phyloP scores from a whole-genome alignment of 2,888 invertebrate species.

The Megaustenia siamemsis region DNA sequence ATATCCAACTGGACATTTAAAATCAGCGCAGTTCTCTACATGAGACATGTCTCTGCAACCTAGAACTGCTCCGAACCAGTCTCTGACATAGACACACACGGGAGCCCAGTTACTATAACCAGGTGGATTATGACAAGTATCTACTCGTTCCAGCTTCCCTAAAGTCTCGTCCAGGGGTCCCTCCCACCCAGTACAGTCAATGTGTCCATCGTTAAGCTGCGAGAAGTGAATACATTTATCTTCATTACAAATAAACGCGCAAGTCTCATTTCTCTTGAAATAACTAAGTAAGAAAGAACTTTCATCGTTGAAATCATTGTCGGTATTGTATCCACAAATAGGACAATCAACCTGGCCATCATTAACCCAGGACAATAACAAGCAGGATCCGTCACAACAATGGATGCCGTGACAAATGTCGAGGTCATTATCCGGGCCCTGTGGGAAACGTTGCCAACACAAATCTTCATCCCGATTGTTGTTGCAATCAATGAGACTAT shows the following conservation, averaged over 20 bases:
- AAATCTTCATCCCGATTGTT: constrained; percentile 14
- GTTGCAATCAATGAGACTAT: background rate
- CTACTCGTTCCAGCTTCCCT: background rate
- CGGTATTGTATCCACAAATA: background rate
- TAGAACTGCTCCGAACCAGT: background rate
- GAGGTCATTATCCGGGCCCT: background rate
- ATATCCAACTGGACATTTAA: constrained; percentile 3
- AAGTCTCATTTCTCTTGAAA: background rate
- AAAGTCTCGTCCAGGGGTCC: constrained; percentile 30
- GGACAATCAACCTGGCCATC: constrained; percentile 23
- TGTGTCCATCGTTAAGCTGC: constrained; percentile 4
- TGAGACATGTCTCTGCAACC: constrained; percentile 26
- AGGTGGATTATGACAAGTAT: no score
- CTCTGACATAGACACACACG: constrained; percentile 25
- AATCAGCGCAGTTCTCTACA: constrained; percentile 11
- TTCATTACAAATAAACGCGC: constrained; percentile 19
- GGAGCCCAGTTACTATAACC: constrained; percentile 15
- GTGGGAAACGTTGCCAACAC: background rate
- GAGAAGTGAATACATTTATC: background rate
- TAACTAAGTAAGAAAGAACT: background rate
- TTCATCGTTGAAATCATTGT: no score
- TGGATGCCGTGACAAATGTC: no score
- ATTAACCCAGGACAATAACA: background rate
- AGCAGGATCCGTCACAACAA: constrained; percentile 14
- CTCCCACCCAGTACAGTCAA: constrained; percentile 22